A percentile compares a stretch with the other conserved stretches of the same genome.
Evolutionary conservation across 2,888 invertebrate genomes (phyloP).

Genomic region (Hoplodrina ambigua): DNA sequence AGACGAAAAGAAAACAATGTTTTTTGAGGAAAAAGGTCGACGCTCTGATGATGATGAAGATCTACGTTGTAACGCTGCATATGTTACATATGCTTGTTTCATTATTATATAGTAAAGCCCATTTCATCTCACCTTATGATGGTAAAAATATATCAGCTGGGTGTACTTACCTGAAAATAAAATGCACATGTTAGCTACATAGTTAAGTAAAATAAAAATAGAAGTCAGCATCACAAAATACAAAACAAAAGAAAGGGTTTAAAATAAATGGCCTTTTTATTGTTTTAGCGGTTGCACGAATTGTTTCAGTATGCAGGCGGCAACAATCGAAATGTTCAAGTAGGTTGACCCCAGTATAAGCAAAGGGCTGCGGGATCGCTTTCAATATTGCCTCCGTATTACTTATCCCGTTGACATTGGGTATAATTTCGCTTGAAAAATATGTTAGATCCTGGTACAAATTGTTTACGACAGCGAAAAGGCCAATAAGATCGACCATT

Average conservation of each 20-base stretch:
- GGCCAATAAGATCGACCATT: constrained; percentile 84
- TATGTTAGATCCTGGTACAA: constrained; percentile 73
- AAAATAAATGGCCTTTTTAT: constrained; percentile 68
- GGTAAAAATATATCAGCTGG: constrained; percentile 37
- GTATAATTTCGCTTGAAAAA: constrained; percentile 65
- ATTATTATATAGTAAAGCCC: not conserved
- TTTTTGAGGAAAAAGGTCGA: constrained; percentile 51
- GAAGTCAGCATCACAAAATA: constrained; percentile 43
- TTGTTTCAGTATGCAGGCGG: constrained; percentile 76
- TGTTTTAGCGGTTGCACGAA: constrained; percentile 78
- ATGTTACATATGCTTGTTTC: constrained; percentile 4
- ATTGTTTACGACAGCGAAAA: constrained; percentile 85
- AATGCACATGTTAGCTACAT: constrained; percentile 58
- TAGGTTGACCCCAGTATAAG: constrained; percentile 76
- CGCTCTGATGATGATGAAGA: constrained; percentile 55
- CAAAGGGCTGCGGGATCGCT: constrained; percentile 74
- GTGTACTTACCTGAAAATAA: constrained; percentile 83
- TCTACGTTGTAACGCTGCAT: constrained; percentile 6
- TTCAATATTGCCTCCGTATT: constrained; percentile 61
- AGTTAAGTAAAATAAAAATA: constrained; percentile 43
- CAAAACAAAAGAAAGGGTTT: constrained; percentile 48
- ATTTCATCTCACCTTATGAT: constrained; percentile 25
- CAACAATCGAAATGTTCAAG: constrained; percentile 80
- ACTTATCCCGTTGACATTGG: constrained; percentile 64
- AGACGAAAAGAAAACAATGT: constrained; percentile 46